phyloP scores from a whole-genome alignment of 2,888 invertebrate species.

The Troides helena region DNA sequence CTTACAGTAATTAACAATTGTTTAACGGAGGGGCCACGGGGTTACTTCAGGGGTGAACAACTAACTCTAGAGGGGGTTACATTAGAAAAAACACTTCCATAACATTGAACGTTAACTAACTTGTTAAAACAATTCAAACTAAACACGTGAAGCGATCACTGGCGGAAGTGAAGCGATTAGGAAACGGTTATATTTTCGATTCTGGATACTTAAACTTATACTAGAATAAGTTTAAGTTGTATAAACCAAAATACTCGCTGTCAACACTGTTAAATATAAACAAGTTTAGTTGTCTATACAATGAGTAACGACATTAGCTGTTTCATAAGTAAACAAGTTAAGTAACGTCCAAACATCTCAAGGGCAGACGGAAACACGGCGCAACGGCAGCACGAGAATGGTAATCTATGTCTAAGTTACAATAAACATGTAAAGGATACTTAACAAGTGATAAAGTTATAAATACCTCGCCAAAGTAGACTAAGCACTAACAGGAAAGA shows the following conservation, averaged over 20 bases:
- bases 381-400: conserved; percentile 29
- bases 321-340: too few relatives aligned
- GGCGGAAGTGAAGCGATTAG: too few relatives aligned
- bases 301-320: too few relatives aligned
- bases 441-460: conserved; percentile 22
- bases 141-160: too few relatives aligned
- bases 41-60: conserved; percentile 49
- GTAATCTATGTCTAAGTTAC: conserved; percentile 24
- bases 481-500: conserved; percentile 12
- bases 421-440: conserved; percentile 31
- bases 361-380: too few relatives aligned
- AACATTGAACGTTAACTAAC: conserved; percentile 34
- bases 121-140: conserved; percentile 23
- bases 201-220: too few relatives aligned
- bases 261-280: too few relatives aligned
- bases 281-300: too few relatives aligned
- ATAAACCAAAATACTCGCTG: too few relatives aligned
- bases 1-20: conserved; percentile 73
- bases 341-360: too few relatives aligned
- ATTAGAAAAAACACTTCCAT: conserved; percentile 43
- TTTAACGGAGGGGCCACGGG: conserved; percentile 45
- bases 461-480: conserved; percentile 3
- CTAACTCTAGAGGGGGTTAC: conserved; percentile 49
- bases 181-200: too few relatives aligned
- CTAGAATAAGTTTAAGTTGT: too few relatives aligned